Evolutionary conservation across 2,113 vertebrate species (phyloP).

Genomic region (Tachuris rubrigastra): DNA sequence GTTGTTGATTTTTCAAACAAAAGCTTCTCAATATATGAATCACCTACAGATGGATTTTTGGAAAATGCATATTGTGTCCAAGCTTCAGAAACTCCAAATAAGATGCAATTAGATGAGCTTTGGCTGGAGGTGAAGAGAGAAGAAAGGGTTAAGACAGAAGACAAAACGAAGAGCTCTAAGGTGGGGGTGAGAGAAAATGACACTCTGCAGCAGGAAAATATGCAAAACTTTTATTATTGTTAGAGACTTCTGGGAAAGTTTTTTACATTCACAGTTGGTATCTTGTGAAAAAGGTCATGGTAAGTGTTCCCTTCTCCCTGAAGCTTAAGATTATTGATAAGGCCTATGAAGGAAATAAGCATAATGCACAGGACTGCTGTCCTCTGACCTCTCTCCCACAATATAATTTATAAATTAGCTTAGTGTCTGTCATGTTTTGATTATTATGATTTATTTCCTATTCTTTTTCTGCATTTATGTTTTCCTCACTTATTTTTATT

Average conservation of each 20-base stretch:
- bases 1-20: not conserved
- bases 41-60: not conserved
- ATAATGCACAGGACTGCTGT: not conserved
- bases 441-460: not conserved
- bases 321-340: not conserved
- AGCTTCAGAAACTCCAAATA: not conserved
- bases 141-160: not conserved
- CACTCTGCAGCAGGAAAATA: not conserved
- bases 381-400: not conserved
- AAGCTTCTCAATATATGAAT: accelerated
- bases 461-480: not conserved
- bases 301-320: not conserved
- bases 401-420: not conserved
- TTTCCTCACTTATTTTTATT: not conserved
- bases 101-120: not conserved
- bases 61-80: not conserved
- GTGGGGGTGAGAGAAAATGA: not conserved
- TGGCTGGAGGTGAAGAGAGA: not conserved
- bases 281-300: not conserved
- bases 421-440: not conserved
- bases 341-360: not conserved
- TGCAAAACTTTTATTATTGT: not conserved
- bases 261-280: not conserved
- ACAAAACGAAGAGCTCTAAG: not conserved
- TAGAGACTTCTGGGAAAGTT: not conserved